Evolutionary conservation across 2,797 vertebrate species (phyloP).

Genomic region (Anolis apletophallus): DNA sequence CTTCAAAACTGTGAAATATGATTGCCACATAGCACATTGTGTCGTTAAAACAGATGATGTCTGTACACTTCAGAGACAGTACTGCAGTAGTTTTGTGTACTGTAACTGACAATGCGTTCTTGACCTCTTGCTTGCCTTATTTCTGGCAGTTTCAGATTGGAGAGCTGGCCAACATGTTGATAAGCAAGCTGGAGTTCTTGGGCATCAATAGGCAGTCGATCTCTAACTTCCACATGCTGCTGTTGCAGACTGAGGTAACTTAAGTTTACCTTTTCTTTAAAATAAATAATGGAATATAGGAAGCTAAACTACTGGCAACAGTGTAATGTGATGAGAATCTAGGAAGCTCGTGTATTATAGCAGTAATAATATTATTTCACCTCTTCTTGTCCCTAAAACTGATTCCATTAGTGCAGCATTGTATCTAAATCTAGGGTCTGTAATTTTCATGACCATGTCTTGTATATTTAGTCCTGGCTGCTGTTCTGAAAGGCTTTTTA

Average conservation of each 20-base stretch:
- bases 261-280: conserved; percentile 56
- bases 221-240: conserved; percentile 97
- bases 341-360: conserved; percentile 3
- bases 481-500: background rate
- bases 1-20: background rate
- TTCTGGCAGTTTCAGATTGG: conserved; percentile 95
- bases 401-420: background rate
- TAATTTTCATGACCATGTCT: background rate
- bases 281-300: conserved; percentile 55
- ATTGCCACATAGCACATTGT: background rate
- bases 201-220: conserved; percentile 96
- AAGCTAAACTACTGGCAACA: background rate
- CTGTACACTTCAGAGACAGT: conserved; percentile 4
- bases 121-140: conserved; percentile 53
- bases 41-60: conserved; percentile 1
- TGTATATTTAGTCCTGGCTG: background rate
- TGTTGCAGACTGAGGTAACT: conserved; percentile 97
- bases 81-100: conserved; percentile 14
- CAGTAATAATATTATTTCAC: background rate
- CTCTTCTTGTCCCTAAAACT: background rate
- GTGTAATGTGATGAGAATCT: conserved; percentile 44
- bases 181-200: conserved; percentile 98
- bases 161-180: conserved; percentile 97
- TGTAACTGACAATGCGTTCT: background rate
- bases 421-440: background rate